These are phyloP conservation scores for Mechanitis mazaeus DNA, from an alignment of 2,888 invertebrate species.

Conservation along the genomic window DNA sequence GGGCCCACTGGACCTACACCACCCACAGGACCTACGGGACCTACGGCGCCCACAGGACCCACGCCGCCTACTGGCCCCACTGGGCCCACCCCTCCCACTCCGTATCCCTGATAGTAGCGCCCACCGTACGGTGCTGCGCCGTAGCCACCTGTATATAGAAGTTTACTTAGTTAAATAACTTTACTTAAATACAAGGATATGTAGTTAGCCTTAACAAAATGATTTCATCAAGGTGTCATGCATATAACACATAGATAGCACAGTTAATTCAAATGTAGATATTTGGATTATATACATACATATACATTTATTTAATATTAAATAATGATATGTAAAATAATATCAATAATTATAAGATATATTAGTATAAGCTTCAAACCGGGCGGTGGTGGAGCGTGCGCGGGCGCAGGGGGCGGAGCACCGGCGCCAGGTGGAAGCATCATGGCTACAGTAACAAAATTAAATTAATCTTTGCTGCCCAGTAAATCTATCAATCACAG, in stretches of 20 bases:
- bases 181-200: too few relatives aligned
- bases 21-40: background rate
- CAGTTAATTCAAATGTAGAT: too few relatives aligned
- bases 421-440: conserved; percentile 62
- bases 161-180: too few relatives aligned
- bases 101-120: conserved; percentile 61
- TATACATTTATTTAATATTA: background rate
- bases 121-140: conserved; percentile 52
- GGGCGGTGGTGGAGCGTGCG: conserved; percentile 54
- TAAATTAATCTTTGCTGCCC: background rate
- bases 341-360: background rate
- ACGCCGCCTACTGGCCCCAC: background rate
- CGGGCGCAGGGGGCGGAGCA: conserved; percentile 44
- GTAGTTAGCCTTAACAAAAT: too few relatives aligned
- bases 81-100: conserved; percentile 37
- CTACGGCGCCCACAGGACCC: background rate
- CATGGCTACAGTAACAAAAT: conserved; percentile 49
- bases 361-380: conserved; percentile 20
- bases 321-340: background rate
- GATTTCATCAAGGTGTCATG: too few relatives aligned
- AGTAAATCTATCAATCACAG: too few relatives aligned
- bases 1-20: background rate
- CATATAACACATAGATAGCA: too few relatives aligned
- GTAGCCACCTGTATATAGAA: conserved; percentile 43
- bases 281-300: too few relatives aligned